Conservation (phyloP, 2,888 invertebrate species). For the Congeria kusceri region DNA sequence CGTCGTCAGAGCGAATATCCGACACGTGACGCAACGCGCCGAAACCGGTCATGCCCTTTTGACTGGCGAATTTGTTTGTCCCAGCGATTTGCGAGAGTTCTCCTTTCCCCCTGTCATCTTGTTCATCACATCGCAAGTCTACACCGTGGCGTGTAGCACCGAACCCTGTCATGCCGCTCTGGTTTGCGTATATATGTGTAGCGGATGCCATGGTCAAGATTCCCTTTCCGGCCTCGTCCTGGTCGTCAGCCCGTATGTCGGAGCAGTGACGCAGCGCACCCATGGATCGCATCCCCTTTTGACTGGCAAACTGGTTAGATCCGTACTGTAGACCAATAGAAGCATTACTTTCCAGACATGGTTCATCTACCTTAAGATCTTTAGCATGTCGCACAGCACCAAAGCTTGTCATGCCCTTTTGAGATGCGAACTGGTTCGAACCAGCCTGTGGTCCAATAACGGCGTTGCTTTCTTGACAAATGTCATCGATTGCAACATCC, state of each 20-base stretch:
- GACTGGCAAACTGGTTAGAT: conserved; percentile 82
- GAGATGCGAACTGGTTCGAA: conserved; percentile 83
- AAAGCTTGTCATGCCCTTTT: conserved; percentile 81
- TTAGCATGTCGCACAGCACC: conserved; percentile 81
- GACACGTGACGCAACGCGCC: conserved; percentile 53
- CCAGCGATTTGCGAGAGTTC: conserved; percentile 82
- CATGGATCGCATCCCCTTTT: conserved; percentile 82
- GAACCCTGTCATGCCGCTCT: conserved; percentile 82
- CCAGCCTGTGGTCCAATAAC: conserved; percentile 83
- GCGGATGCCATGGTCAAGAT: conserved; percentile 82
- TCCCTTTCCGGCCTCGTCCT: conserved; percentile 71
- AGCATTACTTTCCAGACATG: conserved; percentile 74
- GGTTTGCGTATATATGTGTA: conserved; percentile 81
- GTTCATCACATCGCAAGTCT: conserved; percentile 38
- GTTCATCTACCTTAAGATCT: conserved; percentile 81
- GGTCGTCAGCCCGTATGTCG: conserved; percentile 81
- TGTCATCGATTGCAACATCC: conserved; percentile 72
- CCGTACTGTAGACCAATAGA: conserved; percentile 82
- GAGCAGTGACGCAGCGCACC: conserved; percentile 82
- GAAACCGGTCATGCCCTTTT: conserved; percentile 77
- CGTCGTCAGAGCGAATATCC: conserved; percentile 53
- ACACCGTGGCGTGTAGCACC: conserved; percentile 41
- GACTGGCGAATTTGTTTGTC: conserved; percentile 83
- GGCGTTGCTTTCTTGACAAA: conserved; percentile 72
- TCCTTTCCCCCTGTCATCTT: conserved; percentile 74